phyloP scores from a whole-genome alignment of 2,113 vertebrate genomes.

The Tetrax tetrax region DNA sequence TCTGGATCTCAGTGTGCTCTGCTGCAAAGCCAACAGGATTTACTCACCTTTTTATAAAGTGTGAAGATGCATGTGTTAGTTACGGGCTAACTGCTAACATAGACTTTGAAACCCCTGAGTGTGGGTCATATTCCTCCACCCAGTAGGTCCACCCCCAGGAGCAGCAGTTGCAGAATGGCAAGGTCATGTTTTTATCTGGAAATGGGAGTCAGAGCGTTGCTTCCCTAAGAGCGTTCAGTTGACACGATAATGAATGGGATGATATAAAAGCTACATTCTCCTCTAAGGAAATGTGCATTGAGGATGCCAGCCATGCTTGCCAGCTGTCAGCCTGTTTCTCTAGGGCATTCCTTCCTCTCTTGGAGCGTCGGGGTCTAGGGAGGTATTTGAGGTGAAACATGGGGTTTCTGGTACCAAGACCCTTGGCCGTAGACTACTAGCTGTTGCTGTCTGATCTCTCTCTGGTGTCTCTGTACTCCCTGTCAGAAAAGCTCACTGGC shows the following conservation, averaged over 20 bases:
- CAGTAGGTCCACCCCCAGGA: background rate
- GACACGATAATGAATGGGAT: rapidly evolving
- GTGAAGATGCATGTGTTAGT: background rate
- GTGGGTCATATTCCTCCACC: background rate
- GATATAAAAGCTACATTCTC: background rate
- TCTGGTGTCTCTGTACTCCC: background rate
- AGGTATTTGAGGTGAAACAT: background rate
- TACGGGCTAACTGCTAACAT: background rate
- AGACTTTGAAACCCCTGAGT: background rate
- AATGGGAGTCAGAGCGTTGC: background rate
- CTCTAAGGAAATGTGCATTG: background rate
- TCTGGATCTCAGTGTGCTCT: background rate
- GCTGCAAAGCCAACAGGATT: background rate
- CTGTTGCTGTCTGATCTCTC: background rate
- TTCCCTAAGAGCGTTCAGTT: background rate
- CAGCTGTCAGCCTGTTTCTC: background rate
- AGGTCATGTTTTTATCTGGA: rapidly evolving
- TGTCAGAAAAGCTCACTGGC: background rate
- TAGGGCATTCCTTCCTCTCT: background rate
- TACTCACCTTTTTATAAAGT: background rate
- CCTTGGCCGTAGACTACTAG: background rate
- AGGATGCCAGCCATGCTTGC: background rate
- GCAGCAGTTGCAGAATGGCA: background rate
- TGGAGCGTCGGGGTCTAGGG: background rate
- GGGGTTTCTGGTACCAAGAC: background rate